A percentile compares a stretch with the other conserved stretches of the same genome.
phyloP scores from a whole-genome alignment of 2,888 invertebrate genomes.

The Ashinkailepas kermadecensis region DNA sequence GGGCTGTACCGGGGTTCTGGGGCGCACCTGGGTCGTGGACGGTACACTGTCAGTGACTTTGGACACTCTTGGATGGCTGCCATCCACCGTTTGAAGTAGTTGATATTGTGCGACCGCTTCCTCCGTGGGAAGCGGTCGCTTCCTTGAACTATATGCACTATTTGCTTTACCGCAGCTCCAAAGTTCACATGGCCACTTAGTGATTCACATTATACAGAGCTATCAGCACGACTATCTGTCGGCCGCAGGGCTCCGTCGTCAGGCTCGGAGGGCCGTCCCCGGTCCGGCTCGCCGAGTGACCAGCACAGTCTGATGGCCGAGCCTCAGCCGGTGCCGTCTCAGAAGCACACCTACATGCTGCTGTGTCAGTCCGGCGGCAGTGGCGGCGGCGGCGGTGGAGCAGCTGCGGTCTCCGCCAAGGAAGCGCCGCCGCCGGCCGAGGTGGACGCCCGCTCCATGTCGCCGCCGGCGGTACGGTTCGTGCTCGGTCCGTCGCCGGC shows the following conservation, averaged over 20 bases:
- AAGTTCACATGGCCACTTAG: too few species aligned
- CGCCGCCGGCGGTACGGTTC: conserved; percentile 36
- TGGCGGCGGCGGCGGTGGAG: neutral
- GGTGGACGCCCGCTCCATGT: conserved; percentile 31
- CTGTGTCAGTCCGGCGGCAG: conserved; percentile 37
- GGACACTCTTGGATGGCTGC: too few species aligned
- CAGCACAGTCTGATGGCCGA: conserved; percentile 46
- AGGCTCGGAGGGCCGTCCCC: conserved; percentile 2
- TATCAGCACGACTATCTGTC: neutral
- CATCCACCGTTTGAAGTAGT: too few species aligned
- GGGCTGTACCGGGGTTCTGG: too few species aligned
- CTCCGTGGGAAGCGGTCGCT: too few species aligned
- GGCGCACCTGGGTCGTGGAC: too few species aligned
- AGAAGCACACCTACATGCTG: conserved; percentile 49
- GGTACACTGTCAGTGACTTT: too few species aligned
- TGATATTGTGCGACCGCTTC: too few species aligned
- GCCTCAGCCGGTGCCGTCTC: conserved; percentile 67
- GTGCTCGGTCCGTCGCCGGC: conserved; percentile 42
- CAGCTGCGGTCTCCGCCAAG: neutral
- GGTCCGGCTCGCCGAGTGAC: conserved; percentile 1
- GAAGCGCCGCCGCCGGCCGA: conserved; percentile 24
- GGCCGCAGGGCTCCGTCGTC: neutral
- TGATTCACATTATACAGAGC: too few species aligned
- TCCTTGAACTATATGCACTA: too few species aligned
- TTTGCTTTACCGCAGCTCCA: too few species aligned